Evolutionary conservation across 2,113 vertebrate species (phyloP).

Genomic region (Zingel zingel): DNA sequence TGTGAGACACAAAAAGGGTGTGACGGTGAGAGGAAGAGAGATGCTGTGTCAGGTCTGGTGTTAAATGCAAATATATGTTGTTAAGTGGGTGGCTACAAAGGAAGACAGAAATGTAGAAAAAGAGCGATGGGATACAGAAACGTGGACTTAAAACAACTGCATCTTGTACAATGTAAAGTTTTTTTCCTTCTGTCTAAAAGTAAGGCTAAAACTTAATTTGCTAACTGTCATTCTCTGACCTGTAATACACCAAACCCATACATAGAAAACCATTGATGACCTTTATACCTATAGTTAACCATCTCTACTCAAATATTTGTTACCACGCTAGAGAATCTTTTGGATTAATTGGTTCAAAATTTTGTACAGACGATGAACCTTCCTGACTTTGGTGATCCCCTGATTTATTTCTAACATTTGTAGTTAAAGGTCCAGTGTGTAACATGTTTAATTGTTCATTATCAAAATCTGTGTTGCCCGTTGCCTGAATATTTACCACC

Average conservation of each 20-base stretch:
- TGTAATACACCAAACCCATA: neutral
- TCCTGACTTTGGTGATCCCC: neutral
- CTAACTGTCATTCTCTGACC: neutral
- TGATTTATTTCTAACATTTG: neutral
- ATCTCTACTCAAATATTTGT: neutral
- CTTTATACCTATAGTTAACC: neutral
- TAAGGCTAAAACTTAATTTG: too few species aligned
- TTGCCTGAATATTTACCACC: too few species aligned
- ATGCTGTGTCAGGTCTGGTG: conserved; percentile 44
- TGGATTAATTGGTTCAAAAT: neutral
- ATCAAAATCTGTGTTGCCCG: too few species aligned
- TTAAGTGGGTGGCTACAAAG: neutral
- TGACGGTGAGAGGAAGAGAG: conserved; percentile 45
- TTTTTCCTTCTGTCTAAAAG: neutral
- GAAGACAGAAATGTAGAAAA: neutral
- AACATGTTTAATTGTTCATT: too few species aligned
- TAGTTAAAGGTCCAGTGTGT: too few species aligned
- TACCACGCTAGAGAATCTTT: neutral
- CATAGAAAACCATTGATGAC: neutral
- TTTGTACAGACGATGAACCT: neutral
- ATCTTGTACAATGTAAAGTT: neutral
- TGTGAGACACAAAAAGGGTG: conserved; percentile 52
- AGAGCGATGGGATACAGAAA: neutral
- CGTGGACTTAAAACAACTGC: neutral
- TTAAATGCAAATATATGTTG: conserved; percentile 19